These are phyloP conservation scores for Hipposideros larvatus DNA, from an alignment of 2,797 vertebrate genomes.

Conservation along the genomic window DNA sequence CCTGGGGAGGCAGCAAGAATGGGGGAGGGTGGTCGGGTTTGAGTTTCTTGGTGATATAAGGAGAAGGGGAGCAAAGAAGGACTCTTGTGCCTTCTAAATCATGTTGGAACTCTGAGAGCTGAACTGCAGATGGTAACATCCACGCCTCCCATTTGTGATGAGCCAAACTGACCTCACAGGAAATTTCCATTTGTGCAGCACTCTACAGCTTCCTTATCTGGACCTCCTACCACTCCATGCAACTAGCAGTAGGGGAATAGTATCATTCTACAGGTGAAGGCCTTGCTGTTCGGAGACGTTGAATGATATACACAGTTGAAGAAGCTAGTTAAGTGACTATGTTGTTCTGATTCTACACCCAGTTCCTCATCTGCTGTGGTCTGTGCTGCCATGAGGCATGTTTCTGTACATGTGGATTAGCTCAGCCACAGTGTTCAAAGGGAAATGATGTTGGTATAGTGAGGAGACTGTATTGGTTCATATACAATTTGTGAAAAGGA, in stretches of 20 bases:
- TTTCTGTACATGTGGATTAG: not conserved
- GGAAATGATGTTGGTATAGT: not conserved
- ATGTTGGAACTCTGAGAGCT: not conserved
- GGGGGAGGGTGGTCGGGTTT: no score
- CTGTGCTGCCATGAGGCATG: not conserved
- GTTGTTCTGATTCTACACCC: not conserved
- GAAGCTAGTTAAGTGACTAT: not conserved
- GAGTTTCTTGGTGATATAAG: not conserved
- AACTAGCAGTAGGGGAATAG: not conserved
- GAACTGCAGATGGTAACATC: not conserved
- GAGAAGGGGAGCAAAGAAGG: not conserved
- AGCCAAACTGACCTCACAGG: not conserved
- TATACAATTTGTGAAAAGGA: not conserved
- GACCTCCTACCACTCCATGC: not conserved
- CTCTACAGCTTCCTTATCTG: not conserved
- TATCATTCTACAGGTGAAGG: accelerated
- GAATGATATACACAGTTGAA: not conserved
- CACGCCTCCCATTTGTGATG: not conserved
- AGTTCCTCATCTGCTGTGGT: not conserved
- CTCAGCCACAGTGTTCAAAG: not conserved
- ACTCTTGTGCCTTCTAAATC: not conserved
- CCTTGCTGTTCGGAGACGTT: not conserved
- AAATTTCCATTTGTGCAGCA: not conserved
- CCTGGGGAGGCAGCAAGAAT: not conserved
- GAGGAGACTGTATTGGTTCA: not conserved